Evolutionary conservation across 2,113 vertebrate genomes (phyloP), one percentile per base, ranked within the genome.

Genomic region (Vulpes lagopus): DNA sequence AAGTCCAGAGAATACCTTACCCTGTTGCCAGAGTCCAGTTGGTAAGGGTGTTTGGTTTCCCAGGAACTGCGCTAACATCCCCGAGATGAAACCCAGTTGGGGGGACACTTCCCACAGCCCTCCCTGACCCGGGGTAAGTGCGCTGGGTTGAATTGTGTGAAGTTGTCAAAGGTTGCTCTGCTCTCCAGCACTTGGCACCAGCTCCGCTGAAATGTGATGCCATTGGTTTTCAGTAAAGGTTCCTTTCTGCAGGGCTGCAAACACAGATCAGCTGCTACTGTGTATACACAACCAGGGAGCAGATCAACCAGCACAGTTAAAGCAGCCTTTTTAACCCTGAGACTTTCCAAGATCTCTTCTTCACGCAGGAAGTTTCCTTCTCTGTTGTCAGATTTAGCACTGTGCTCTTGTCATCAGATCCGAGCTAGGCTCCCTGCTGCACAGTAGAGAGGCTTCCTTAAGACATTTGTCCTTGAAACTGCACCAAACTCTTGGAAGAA

Each of bases 381-480:
- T 98, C 97, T 97, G 97, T 98, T 98, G 98, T 98, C 98, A 98
- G 99, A 98, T 97, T 96, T 98, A 98, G 98, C 98, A 98, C 98
- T 96, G 98, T 90, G 98, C 98, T 98, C 98, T 98, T 99, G 98
- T 98, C 99, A 98, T 99, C 99, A 98, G 98, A 99, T 99, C 98
- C 98, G 98, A 99, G 98, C 98, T 98, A 98, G 98, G 98, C 99
- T 98, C 99, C 98, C 99, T 99, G 99, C 99, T 99, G 99, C 99
- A 99, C 99, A 98, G 98, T 98, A 99, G 98, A 99, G 98, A 99
- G 99, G 98, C 99, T 99, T 99, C 99, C 98, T 98, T 98, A 98
- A 99, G 99, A 99, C 98, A 99, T 99, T 99, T 99, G 99, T 99
- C 99, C 99, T 99, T 99, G 99, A 99, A 99, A 99, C 99, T 99